These are phyloP conservation scores for Cynocephalus volans DNA, from an alignment of 2,113 vertebrate species.

Conservation along the genomic window DNA sequence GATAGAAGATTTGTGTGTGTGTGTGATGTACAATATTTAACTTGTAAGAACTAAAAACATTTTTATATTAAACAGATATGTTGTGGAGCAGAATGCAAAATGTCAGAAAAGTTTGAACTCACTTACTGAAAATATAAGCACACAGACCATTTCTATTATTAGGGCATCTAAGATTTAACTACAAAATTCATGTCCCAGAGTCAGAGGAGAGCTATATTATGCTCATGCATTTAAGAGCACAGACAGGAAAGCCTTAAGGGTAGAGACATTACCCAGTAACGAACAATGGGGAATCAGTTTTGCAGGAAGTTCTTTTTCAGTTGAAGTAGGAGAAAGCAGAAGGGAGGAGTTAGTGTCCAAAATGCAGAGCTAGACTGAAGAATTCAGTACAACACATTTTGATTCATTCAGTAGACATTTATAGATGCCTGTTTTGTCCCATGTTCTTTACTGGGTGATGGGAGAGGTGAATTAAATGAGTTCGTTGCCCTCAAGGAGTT, in stretches of 20 bases:
- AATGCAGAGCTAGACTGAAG: conserved; percentile 49
- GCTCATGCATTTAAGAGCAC: background rate
- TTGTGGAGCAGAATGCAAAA: conserved; percentile 53
- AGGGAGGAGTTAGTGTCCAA: conserved; percentile 72
- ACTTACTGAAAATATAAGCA: conserved; percentile 56
- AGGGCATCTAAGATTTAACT: conserved; percentile 30
- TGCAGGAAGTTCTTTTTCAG: conserved; percentile 78
- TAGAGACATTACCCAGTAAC: conserved; percentile 12
- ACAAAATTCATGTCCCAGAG: conserved; percentile 7
- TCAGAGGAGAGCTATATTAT: conserved; percentile 1
- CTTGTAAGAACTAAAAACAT: conserved; percentile 49
- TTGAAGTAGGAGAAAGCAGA: conserved; percentile 78
- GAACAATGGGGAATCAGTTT: conserved; percentile 71
- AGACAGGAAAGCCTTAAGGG: background rate
- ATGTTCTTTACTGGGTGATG: conserved; percentile 16
- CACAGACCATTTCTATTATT: conserved; percentile 29
- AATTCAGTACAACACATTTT: background rate
- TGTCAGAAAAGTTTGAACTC: conserved; percentile 42
- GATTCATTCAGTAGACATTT: conserved; percentile 53
- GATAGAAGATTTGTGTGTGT: background rate
- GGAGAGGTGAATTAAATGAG: background rate
- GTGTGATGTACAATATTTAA: background rate
- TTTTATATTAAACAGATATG: conserved; percentile 51
- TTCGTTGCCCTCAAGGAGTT: conserved; percentile 35
- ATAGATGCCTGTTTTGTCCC: conserved; percentile 8